These are phyloP conservation scores for Polia nebulosa DNA, from an alignment of 2,888 invertebrate species.

Conservation along the genomic window DNA sequence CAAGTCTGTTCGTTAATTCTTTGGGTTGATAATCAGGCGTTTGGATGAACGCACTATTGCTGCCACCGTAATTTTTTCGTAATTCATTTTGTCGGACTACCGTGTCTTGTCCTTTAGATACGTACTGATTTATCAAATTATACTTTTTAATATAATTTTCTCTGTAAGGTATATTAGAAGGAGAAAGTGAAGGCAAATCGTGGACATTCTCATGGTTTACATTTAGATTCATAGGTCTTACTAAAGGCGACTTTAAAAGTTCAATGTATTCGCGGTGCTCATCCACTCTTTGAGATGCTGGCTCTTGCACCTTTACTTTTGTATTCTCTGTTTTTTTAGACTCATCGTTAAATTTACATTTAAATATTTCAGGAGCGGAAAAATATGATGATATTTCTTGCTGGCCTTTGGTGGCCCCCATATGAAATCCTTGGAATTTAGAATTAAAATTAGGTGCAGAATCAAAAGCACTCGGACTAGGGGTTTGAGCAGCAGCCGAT, in stretches of 20 bases:
- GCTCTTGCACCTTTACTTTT: background rate
- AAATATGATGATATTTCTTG: slow-evolving; percentile 44
- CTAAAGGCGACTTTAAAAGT: slow-evolving; percentile 67
- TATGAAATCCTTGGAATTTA: slow-evolving; percentile 15
- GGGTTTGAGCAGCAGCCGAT: background rate
- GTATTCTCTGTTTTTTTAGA: background rate
- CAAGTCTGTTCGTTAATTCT: slow-evolving; percentile 22
- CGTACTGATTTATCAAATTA: slow-evolving; percentile 35
- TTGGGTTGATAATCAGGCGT: slow-evolving; percentile 23
- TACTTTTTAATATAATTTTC: slow-evolving; percentile 25
- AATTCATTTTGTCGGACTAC: slow-evolving; percentile 14
- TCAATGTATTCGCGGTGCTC: slow-evolving; percentile 65
- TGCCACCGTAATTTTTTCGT: slow-evolving; percentile 43
- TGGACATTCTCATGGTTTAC: slow-evolving; percentile 22
- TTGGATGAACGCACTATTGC: slow-evolving; percentile 17
- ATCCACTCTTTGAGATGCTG: slow-evolving; percentile 20
- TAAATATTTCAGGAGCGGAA: slow-evolving; percentile 17
- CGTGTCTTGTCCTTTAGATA: slow-evolving; percentile 17
- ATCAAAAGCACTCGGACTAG: slow-evolving; percentile 15
- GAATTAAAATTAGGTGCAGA: slow-evolving; percentile 26
- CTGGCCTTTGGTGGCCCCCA: background rate
- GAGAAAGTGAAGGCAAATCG: background rate
- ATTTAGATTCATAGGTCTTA: slow-evolving; percentile 38
- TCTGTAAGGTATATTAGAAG: slow-evolving; percentile 20
- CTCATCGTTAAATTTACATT: slow-evolving; percentile 29